These are phyloP conservation scores for Agrenia bidenticulata DNA, from an alignment of 2,888 invertebrate species.

Conservation along the genomic window DNA sequence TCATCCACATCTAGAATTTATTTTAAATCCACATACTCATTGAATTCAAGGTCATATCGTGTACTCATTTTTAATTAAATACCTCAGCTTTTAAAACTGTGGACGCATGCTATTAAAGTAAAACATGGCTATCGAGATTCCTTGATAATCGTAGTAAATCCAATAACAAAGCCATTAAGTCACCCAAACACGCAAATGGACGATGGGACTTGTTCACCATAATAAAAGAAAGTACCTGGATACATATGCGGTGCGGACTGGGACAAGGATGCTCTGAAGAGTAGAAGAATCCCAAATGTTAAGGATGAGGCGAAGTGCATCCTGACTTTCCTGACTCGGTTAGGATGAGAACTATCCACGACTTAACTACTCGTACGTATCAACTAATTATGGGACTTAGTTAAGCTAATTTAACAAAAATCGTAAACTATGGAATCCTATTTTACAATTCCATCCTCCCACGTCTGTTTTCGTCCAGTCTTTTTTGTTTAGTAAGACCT, in stretches of 20 bases:
- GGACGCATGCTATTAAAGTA: no score
- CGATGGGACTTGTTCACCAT: neutral
- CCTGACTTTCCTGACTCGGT: neutral
- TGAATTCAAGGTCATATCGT: no score
- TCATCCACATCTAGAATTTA: slow-evolving; percentile 30
- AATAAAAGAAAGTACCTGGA: slow-evolving; percentile 32
- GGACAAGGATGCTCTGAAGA: slow-evolving; percentile 44
- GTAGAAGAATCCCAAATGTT: slow-evolving; percentile 42
- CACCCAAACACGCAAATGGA: neutral
- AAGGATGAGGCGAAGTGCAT: slow-evolving; percentile 31
- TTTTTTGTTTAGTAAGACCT: neutral
- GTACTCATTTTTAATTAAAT: no score
- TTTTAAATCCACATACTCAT: no score
- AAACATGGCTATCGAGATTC: no score
- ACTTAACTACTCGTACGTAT: neutral
- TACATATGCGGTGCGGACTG: slow-evolving; percentile 41
- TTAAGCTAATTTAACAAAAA: slow-evolving; percentile 5
- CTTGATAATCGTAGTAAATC: neutral
- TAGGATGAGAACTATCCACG: neutral
- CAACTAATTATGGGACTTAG: neutral
- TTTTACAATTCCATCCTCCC: slow-evolving; percentile 15
- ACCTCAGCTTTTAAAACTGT: no score
- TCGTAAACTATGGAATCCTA: neutral
- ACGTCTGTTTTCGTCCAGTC: slow-evolving; percentile 5
- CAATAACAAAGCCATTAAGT: neutral